Conservation (phyloP, 2,888 invertebrate genomes). For the Octonoba sinensis region DNA sequence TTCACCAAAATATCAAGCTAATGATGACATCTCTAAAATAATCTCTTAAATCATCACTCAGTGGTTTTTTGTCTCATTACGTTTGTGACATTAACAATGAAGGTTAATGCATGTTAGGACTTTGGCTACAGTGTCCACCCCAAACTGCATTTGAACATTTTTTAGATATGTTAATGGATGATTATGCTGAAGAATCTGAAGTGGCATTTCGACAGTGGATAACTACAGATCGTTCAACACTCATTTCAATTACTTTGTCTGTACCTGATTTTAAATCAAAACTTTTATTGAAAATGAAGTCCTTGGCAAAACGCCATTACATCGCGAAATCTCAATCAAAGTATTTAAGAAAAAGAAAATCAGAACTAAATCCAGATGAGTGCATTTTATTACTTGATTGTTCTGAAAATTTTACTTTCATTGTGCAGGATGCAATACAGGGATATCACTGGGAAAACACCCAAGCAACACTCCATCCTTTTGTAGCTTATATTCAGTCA, state of each 20-base stretch:
- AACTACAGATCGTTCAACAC: neutral
- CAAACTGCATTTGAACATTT: no score
- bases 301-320: no score
- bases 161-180: no score
- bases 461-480: constrained; percentile 7
- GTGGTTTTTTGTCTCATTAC: neutral
- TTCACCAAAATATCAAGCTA: neutral
- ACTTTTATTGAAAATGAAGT: no score
- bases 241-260: neutral
- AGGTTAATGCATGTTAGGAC: no score
- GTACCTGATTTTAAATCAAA: no score
- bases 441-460: neutral
- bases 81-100: no score
- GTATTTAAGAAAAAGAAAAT: no score
- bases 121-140: no score
- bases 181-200: no score
- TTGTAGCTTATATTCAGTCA: neutral
- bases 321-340: no score
- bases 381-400: neutral
- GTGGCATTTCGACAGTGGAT: neutral
- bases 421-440: neutral
- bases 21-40: neutral
- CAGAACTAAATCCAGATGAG: no score
- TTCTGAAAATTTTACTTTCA: constrained; percentile 5
- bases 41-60: neutral